These are phyloP conservation scores for Poecile atricapillus DNA, from an alignment of 2,113 vertebrate species.

Conservation along the genomic window DNA sequence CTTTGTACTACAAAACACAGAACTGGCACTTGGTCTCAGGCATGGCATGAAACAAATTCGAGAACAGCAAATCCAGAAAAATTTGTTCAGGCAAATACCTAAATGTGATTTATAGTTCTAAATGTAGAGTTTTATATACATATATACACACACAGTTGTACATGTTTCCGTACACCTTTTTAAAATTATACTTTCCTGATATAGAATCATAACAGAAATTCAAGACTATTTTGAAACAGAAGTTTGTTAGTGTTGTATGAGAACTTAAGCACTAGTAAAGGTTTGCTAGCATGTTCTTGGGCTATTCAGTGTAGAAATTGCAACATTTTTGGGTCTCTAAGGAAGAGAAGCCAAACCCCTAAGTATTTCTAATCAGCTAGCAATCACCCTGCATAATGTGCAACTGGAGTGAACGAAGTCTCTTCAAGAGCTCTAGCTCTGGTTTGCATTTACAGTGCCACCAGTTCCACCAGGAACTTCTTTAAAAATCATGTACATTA, in stretches of 20 bases:
- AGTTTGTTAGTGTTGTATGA: neutral
- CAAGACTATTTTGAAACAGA: neutral
- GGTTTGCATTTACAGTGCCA: neutral
- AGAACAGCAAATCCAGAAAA: neutral
- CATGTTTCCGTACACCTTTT: neutral
- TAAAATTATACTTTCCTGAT: neutral
- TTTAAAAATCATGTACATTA: neutral
- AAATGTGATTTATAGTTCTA: neutral
- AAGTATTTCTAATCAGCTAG: neutral
- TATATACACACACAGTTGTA: neutral
- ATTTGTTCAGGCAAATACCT: neutral
- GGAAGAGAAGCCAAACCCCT: neutral
- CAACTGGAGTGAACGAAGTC: neutral
- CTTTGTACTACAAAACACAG: neutral
- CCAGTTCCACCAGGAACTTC: neutral
- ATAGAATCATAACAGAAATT: neutral
- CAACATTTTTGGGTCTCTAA: neutral
- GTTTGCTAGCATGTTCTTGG: neutral
- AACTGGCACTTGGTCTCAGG: neutral
- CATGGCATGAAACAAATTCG: neutral
- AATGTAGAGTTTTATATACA: neutral
- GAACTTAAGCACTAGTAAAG: neutral
- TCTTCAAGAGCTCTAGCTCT: neutral
- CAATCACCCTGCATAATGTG: rapidly evolving
- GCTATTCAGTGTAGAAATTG: neutral